Conservation (phyloP, 2,113 vertebrate genomes). For the Cariama cristata region DNA sequence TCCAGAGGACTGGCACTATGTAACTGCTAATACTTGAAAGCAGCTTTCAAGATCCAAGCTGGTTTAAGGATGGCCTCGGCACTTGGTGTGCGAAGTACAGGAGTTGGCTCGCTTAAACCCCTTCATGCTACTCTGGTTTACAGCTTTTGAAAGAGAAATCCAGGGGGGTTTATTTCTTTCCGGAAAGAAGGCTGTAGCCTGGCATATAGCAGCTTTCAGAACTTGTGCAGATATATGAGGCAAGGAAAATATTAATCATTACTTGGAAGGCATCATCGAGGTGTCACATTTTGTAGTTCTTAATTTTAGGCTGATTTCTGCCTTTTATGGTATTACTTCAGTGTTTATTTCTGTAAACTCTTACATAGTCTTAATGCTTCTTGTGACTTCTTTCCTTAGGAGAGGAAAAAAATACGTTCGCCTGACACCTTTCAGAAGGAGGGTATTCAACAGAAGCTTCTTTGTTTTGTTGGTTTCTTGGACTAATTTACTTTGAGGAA, state of each 20-base stretch:
- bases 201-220: neutral
- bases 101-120: neutral
- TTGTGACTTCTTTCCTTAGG: neutral
- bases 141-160: neutral
- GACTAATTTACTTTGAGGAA: neutral
- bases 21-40: neutral
- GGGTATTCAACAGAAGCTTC: neutral
- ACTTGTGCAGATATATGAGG: neutral
- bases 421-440: slow-evolving; percentile 6
- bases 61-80: neutral
- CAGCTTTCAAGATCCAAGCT: neutral
- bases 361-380: neutral
- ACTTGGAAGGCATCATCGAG: neutral
- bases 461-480: neutral
- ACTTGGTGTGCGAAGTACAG: neutral
- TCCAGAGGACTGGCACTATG: neutral
- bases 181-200: neutral
- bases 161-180: neutral
- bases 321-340: slow-evolving; percentile 35
- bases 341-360: slow-evolving; percentile 36
- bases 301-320: slow-evolving; percentile 38
- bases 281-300: slow-evolving; percentile 19
- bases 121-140: neutral
- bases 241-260: slow-evolving; percentile 31
- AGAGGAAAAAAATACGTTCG: neutral